Conservation (phyloP, 1,140 invertebrate species). For the Cecropterus lyciades region DNA sequence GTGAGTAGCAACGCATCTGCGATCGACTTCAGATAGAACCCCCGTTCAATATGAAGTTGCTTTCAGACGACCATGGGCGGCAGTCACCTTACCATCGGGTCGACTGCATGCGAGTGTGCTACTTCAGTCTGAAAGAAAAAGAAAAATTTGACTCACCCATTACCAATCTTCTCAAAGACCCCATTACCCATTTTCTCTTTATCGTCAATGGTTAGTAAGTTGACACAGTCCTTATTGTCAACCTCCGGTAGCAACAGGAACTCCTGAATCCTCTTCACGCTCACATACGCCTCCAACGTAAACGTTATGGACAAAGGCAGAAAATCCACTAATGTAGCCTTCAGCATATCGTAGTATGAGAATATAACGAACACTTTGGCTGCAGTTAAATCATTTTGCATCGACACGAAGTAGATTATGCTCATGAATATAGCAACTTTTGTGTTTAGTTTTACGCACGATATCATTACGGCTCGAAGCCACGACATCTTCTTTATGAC, state of each 20-base stretch:
- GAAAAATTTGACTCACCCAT: slow-evolving; percentile 77
- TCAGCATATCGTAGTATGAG: slow-evolving; percentile 89
- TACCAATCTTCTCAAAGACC: slow-evolving; percentile 72
- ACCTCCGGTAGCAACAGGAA: slow-evolving; percentile 87
- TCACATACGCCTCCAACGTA: slow-evolving; percentile 86
- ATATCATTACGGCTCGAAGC: slow-evolving; percentile 88
- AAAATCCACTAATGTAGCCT: slow-evolving; percentile 89
- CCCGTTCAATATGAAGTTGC: too few species aligned
- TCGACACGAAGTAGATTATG: slow-evolving; percentile 90
- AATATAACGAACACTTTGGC: slow-evolving; percentile 91
- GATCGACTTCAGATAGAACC: too few species aligned
- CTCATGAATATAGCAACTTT: slow-evolving; percentile 92
- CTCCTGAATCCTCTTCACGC: slow-evolving; percentile 88
- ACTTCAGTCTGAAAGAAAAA: too few species aligned
- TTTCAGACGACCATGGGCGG: too few species aligned
- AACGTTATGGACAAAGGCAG: slow-evolving; percentile 88
- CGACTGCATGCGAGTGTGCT: too few species aligned
- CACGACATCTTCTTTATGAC: slow-evolving; percentile 88
- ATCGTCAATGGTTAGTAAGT: slow-evolving; percentile 60
- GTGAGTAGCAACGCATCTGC: too few species aligned
- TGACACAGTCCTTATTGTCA: slow-evolving; percentile 62
- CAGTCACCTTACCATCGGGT: too few species aligned
- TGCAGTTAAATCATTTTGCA: slow-evolving; percentile 88
- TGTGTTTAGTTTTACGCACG: slow-evolving; percentile 88
- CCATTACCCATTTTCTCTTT: slow-evolving; percentile 48